Conservation (phyloP, 2,113 vertebrate species). For the Rattus rattus region DNA sequence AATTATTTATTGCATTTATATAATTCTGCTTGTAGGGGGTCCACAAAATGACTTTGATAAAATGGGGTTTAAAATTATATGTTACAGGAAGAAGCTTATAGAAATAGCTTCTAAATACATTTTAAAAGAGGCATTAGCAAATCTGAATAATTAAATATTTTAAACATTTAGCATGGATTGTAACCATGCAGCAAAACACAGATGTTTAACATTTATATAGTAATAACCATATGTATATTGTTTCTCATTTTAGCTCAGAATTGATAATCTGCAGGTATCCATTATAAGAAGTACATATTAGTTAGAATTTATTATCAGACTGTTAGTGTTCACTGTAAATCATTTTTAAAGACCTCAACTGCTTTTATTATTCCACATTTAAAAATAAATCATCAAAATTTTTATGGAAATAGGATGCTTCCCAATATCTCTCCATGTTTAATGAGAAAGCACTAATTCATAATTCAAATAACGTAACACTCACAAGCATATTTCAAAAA, state of each 20-base stretch:
- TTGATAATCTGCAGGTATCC: constrained; percentile 55
- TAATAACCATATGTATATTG: constrained; percentile 42
- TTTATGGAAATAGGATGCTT: constrained; percentile 56
- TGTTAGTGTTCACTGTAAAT: constrained; percentile 50
- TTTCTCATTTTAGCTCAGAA: constrained; percentile 51
- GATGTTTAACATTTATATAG: constrained; percentile 4
- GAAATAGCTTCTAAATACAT: constrained; percentile 28
- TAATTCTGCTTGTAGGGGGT: constrained; percentile 46
- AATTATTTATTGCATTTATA: constrained; percentile 51
- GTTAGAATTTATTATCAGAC: constrained; percentile 64
- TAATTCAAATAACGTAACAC: constrained; percentile 53
- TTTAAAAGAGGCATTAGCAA: constrained; percentile 29
- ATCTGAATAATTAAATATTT: constrained; percentile 60
- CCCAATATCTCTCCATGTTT: constrained; percentile 48
- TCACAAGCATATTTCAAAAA: constrained; percentile 56
- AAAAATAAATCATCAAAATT: constrained; percentile 62
- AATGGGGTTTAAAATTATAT: neutral
- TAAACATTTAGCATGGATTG: neutral
- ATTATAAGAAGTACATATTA: constrained; percentile 60
- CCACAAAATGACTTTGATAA: neutral
- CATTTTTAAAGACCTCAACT: constrained; percentile 46
- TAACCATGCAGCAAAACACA: constrained; percentile 30
- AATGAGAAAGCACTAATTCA: constrained; percentile 67
- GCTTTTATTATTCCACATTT: neutral
- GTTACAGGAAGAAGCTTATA: constrained; percentile 38